Evolutionary conservation across 1,140 invertebrate species (phyloP), one percentile per base, ranked within the genome.

Genomic region (Gonioctena quinquepunctata): DNA sequence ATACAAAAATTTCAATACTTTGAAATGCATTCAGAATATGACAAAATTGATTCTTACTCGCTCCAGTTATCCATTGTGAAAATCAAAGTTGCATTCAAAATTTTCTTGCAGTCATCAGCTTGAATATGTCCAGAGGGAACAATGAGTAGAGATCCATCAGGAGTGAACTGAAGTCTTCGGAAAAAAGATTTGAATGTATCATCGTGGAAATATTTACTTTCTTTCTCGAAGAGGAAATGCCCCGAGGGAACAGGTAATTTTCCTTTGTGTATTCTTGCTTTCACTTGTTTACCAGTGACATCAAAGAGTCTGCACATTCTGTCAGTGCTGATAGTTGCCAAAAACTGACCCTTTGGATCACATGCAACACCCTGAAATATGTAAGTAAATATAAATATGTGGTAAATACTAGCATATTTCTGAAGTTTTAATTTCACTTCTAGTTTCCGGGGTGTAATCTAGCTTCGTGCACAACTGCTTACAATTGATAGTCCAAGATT

Each of bases 101-200:
- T 85, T 77, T 88, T 89, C 48, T 88, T 80, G 3, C 88, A 84
- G 68, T 87, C 86, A 76, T 90, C 88, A 21, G 87, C 84, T 70
- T 92, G 90, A 8, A 94, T 87, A 62, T 91, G 87, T 1, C 94
- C 95, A 3, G 92, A 90, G 0, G 97, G 97, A 1, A 93, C 91
- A 19, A 97, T 88, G 8, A 99, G 84, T 25, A 99, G 84, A 77
- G 92, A 87, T 6, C 96, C 97, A 85, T 97, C 95, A 7, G 94
- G 93, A 50, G 93, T 93, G 79, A 96, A 99, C 21, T 90, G 88
- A 2, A 98, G 80, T 57, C 97, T 87, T 57, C 97, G 86, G 79
- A 94, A 98, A 83, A 95, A 99, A 1, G 96, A 96, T 80, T 96
- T 93, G 54, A 98, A 89, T 0, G 96, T 97, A 80, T 98, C 96